Conservation (phyloP, 2,113 vertebrate species). For the Amphiprion percula region DNA sequence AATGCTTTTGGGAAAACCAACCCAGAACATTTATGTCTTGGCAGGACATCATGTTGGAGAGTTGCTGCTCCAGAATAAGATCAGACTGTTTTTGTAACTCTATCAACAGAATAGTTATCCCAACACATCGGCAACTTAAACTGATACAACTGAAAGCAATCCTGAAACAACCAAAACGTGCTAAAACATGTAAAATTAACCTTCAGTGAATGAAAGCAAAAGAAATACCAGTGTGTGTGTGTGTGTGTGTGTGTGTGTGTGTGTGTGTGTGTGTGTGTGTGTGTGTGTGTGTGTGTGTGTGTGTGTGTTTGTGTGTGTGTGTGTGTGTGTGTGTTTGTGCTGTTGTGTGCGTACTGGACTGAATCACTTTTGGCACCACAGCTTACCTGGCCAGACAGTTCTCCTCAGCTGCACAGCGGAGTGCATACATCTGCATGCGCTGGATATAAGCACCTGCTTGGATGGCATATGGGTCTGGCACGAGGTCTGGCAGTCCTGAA, state of each 20-base stretch:
- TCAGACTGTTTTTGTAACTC: slow-evolving; percentile 45
- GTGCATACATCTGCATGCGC: slow-evolving; percentile 87
- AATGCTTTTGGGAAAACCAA: slow-evolving; percentile 74
- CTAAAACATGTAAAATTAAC: background rate
- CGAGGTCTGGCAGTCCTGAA: slow-evolving; percentile 87
- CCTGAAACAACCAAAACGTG: slow-evolving; percentile 11
- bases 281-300: slow-evolving; percentile 13
- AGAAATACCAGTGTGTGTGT: slow-evolving; percentile 18
- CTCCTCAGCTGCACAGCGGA: slow-evolving; percentile 89
- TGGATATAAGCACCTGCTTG: slow-evolving; percentile 88
- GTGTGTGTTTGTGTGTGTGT: slow-evolving; percentile 2
- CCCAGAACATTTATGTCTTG: slow-evolving; percentile 74
- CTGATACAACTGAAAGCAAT: background rate
- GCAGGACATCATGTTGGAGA: slow-evolving; percentile 63
- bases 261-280: slow-evolving; percentile 6
- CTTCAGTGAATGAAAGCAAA: slow-evolving; percentile 21
- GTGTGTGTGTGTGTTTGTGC: slow-evolving; percentile 2
- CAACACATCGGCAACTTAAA: slow-evolving; percentile 1
- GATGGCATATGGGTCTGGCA: slow-evolving; percentile 88
- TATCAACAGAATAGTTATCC: slow-evolving; percentile 21
- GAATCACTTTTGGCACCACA: slow-evolving; percentile 56
- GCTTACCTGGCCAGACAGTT: slow-evolving; percentile 88
- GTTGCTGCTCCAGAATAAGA: slow-evolving; percentile 43
- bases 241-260: slow-evolving; percentile 21
- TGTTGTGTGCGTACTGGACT: slow-evolving; percentile 27